These are phyloP conservation scores for Petrocephalus microphthalmus DNA, from an alignment of 2,113 vertebrate species.

Conservation along the genomic window DNA sequence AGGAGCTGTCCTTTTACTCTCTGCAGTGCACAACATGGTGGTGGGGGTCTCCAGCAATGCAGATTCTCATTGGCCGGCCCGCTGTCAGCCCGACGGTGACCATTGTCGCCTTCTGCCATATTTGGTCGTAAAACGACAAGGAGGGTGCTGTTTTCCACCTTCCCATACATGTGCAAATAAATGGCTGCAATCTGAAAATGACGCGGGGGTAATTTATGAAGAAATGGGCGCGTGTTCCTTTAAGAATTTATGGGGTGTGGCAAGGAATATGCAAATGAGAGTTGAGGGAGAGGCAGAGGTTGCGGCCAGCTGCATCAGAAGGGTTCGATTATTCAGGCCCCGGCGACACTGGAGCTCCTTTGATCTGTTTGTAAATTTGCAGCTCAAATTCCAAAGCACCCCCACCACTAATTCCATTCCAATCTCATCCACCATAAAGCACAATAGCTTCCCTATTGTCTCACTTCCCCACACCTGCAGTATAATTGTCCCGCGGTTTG, in stretches of 20 bases:
- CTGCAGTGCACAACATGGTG: constrained; percentile 38
- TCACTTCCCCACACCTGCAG: background rate
- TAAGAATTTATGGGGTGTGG: constrained; percentile 59
- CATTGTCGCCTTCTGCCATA: constrained; percentile 69
- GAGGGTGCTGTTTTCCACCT: constrained; percentile 33
- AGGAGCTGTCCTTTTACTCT: constrained; percentile 73
- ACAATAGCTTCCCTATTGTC: background rate
- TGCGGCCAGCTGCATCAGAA: constrained; percentile 38
- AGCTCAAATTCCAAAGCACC: background rate
- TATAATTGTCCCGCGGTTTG: background rate
- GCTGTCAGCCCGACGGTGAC: constrained; percentile 75
- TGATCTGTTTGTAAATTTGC: constrained; percentile 39
- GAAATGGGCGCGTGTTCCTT: constrained; percentile 60
- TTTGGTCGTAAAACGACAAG: constrained; percentile 69
- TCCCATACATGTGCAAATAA: constrained; percentile 75
- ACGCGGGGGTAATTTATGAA: constrained; percentile 73
- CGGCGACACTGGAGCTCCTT: constrained; percentile 22
- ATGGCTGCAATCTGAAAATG: constrained; percentile 81
- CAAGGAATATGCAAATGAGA: constrained; percentile 68
- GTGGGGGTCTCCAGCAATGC: constrained; percentile 72
- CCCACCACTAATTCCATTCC: constrained; percentile 11
- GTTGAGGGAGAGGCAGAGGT: constrained; percentile 49
- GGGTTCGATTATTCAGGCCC: constrained; percentile 51
- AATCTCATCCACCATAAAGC: constrained; percentile 17
- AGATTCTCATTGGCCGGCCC: constrained; percentile 80